A percentile compares a stretch with the other conserved stretches of the same genome.
Evolutionary conservation across 1,140 invertebrate genomes (phyloP).

Genomic region (Yoshiicerus persimilis): DNA sequence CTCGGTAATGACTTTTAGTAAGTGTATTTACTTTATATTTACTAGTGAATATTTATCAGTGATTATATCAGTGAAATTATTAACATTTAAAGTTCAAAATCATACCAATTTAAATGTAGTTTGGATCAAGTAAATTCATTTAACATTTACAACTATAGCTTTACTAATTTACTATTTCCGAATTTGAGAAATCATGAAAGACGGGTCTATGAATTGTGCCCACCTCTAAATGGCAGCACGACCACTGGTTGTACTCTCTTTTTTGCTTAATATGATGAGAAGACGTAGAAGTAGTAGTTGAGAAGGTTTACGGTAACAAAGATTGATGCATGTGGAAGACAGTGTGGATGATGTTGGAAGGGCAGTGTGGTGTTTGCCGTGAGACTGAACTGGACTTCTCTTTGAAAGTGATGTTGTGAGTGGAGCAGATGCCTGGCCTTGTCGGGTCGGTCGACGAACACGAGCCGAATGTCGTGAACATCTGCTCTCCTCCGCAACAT

Average conservation of each 20-base stretch:
- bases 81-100: no score
- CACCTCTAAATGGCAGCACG: background rate
- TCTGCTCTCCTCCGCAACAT: constrained; percentile 4
- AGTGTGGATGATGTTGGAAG: background rate
- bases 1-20: no score
- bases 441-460: background rate
- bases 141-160: no score
- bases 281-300: background rate
- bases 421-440: background rate
- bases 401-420: background rate
- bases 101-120: no score
- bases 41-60: no score
- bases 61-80: no score
- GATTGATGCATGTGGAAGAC: background rate
- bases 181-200: no score
- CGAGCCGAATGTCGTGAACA: constrained; percentile 24
- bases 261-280: background rate
- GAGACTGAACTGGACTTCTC: background rate
- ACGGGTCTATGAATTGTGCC: no score
- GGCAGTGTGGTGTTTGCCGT: background rate
- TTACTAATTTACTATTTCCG: no score
- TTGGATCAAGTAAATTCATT: no score
- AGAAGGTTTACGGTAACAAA: background rate
- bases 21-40: no score
- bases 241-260: background rate